Conservation (phyloP, 1,140 invertebrate genomes). For the Heliothis subflexa region DNA sequence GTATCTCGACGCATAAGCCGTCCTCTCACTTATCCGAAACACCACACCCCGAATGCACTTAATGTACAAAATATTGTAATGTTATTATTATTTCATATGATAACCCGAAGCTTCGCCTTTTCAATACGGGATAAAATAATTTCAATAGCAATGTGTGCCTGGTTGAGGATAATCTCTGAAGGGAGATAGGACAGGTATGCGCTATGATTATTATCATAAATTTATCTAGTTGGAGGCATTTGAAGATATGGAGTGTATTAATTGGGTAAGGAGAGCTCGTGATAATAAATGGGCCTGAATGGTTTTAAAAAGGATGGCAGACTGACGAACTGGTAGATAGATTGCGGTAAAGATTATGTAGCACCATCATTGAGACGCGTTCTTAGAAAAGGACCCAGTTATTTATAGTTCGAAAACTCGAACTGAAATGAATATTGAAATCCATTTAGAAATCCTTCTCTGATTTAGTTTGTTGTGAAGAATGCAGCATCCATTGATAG, state of each 20-base stretch:
- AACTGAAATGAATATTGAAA: too few relatives aligned
- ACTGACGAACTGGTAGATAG: too few relatives aligned
- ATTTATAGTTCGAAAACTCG: too few relatives aligned
- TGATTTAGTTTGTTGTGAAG: background rate
- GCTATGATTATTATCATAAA: slow-evolving; percentile 52
- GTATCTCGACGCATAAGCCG: slow-evolving; percentile 66
- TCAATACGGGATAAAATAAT: slow-evolving; percentile 72
- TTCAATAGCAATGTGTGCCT: slow-evolving; percentile 67
- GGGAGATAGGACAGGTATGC: slow-evolving; percentile 45
- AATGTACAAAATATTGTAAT: slow-evolving; percentile 83
- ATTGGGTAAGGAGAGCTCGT: slow-evolving; percentile 2
- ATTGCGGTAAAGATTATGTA: too few relatives aligned
- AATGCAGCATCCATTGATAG: background rate
- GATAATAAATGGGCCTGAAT: background rate
- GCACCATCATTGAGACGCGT: too few relatives aligned
- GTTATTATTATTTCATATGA: slow-evolving; percentile 80
- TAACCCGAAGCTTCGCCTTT: slow-evolving; percentile 64
- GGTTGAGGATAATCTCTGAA: slow-evolving; percentile 61
- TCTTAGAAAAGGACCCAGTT: too few relatives aligned
- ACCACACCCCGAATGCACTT: slow-evolving; percentile 74
- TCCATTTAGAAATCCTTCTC: background rate
- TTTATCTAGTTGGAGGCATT: slow-evolving; percentile 48
- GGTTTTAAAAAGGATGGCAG: background rate
- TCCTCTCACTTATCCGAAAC: slow-evolving; percentile 67
- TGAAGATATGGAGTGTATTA: slow-evolving; percentile 21